Base-by-base conservation (phyloP, 2,797 vertebrate genomes). In the Ammospiza maritima region DNA sequence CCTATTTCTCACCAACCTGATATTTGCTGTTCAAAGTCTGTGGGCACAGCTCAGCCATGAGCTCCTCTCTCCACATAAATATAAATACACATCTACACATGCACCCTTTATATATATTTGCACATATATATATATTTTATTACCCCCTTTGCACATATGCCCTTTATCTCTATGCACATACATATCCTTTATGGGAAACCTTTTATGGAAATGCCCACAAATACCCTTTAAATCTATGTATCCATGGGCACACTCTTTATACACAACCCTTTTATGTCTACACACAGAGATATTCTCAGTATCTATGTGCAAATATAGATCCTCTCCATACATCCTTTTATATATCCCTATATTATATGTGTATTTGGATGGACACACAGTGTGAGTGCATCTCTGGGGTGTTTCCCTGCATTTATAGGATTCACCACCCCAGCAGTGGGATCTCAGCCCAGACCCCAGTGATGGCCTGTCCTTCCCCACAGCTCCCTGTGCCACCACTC, bases 341-440 rank as follows among this genome's bases (percentile, higher is more conserved):
- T 1, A 9, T 1, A 29, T 5, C 8, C 27, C 22, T 26, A 4
- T 3, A 42, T 42, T 3, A 8, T 42, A 9, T 22, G 4, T 34
- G 5, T 4, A 1, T n/a, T 8, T 34, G 20, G 13, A 11, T 5
- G 60, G 29, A 11, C 78, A 44, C 47, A 18, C 4, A 3, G 29
- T 6, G 15, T 3, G 9, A 34, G 60, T 1, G 58, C 26, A 58
- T 11, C 16, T n/a, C 83, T 30, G 8, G 6, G 34, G 4, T 16
- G 21, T 25, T 48, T 9, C 26, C 34, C 7, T 3, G 20, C 10
- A 5, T 18, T 64, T 30, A 1, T 0, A 19, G 85, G 32, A 32
- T 5, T 30, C 53, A 5, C 3, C 50, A 10, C 6, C 6, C 27
- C 11, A 10, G 85, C 47, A 74, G 30, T 1, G 1, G 45, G n/a